These are phyloP conservation scores for Euplexia lucipara DNA, from an alignment of 2,888 invertebrate genomes.

Conservation along the genomic window DNA sequence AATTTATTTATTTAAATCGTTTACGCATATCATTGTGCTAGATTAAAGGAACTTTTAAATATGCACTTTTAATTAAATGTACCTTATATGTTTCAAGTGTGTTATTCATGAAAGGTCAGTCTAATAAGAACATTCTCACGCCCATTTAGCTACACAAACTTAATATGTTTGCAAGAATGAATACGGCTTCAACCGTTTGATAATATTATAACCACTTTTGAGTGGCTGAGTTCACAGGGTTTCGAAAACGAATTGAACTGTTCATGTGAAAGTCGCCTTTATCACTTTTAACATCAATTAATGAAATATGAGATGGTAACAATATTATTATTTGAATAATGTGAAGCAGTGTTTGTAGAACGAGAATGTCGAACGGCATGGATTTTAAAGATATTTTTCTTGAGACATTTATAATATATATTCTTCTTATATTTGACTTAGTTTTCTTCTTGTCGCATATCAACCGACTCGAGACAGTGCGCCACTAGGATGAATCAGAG, in stretches of 20 bases:
- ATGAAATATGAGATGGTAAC: conserved; percentile 5
- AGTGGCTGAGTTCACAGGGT: conserved; percentile 27
- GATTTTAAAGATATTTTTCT: conserved; percentile 52
- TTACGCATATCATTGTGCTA: neutral
- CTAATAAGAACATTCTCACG: conserved; percentile 27
- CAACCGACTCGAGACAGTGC: conserved; percentile 64
- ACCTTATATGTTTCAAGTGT: conserved; percentile 7
- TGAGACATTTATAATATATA: no score
- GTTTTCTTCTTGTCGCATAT: conserved; percentile 67
- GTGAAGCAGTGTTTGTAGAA: conserved; percentile 9
- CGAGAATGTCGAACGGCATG: conserved; percentile 22
- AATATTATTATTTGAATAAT: conserved; percentile 33
- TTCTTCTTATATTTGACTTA: no score
- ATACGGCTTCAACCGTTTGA: conserved; percentile 30
- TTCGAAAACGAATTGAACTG: conserved; percentile 35
- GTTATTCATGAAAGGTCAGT: conserved; percentile 20
- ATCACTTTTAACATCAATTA: conserved; percentile 35
- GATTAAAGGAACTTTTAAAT: neutral
- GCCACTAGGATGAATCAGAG: conserved; percentile 71
- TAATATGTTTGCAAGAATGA: conserved; percentile 43
- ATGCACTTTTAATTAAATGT: no score
- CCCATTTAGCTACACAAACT: conserved; percentile 32
- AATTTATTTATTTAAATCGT: neutral
- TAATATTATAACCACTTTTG: conserved; percentile 34
- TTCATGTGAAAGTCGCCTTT: conserved; percentile 30